These are phyloP conservation scores for Apamea crenata DNA, from an alignment of 2,888 invertebrate species.

Conservation along the genomic window DNA sequence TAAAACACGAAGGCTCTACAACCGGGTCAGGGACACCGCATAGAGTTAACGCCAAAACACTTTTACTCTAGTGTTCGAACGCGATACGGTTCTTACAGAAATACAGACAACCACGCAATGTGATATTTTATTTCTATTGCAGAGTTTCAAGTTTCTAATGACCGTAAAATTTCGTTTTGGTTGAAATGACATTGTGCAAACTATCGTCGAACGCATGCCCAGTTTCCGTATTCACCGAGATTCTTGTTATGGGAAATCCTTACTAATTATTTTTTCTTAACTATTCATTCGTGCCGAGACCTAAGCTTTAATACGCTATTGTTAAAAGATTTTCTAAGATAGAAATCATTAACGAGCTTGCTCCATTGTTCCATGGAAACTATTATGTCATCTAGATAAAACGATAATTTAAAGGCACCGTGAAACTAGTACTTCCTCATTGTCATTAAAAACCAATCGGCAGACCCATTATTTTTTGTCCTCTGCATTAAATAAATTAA, in stretches of 20 bases:
- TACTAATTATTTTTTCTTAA: conserved; percentile 49
- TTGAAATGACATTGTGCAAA: conserved; percentile 62
- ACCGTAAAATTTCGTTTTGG: conserved; percentile 58
- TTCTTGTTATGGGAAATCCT: conserved; percentile 60
- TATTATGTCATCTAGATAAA: conserved; percentile 71
- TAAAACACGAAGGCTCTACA: conserved; percentile 70
- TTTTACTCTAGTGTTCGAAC: conserved; percentile 64
- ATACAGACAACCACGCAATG: conserved; percentile 51
- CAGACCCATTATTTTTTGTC: conserved; percentile 66
- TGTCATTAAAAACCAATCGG: conserved; percentile 70
- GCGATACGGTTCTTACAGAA: conserved; percentile 47
- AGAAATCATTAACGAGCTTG: conserved; percentile 58
- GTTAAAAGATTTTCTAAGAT: conserved; percentile 67
- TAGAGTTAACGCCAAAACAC: conserved; percentile 75
- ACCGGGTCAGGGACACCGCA: conserved; percentile 80
- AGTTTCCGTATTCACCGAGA: conserved; percentile 50
- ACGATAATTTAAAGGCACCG: conserved; percentile 63
- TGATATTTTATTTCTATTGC: conserved; percentile 51
- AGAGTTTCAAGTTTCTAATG: conserved; percentile 64
- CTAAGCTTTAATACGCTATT: conserved; percentile 67
- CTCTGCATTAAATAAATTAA: conserved; percentile 24
- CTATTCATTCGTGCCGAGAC: conserved; percentile 59
- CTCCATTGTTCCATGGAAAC: conserved; percentile 69
- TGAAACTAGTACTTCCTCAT: conserved; percentile 72
- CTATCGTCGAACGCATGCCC: conserved; percentile 50